Evolutionary conservation across 35 echinoderm and acorn worm species (phyloP), one percentile per base, ranked within the genome.

Genomic region (Apostichopus japonicus): DNA sequence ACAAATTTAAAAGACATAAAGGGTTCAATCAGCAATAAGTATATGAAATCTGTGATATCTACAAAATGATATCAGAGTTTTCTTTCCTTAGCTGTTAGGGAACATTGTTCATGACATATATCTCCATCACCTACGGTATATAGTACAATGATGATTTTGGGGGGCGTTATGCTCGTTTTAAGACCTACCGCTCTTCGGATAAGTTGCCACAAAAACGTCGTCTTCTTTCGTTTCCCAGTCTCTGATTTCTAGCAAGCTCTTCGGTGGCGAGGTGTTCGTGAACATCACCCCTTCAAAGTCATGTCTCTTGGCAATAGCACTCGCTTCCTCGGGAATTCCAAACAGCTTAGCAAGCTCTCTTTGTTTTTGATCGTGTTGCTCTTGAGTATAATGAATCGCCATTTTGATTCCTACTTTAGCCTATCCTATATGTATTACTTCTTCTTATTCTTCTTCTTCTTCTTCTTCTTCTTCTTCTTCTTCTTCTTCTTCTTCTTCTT

Each of bases 161-260:
- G 57, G 57, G 57, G 57, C 57, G 57, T 44, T 44, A 44, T 44
- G 33, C 33, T 44, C 4, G 33, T 44, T 44, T 44, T 44, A 44
- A 11, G n/a, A 75, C 80, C 6, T 84, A 84, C 80, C 80, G 56
- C 80, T 84, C 17, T 84, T 84, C 9, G 80, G 80, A 84, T 56
- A 84, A 10, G 80, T 84, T 3, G 80, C 19, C 19, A 84, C 55
- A 53, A 84, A 84, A 55, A 84, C 19, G 17, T 84, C 80, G 44
- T 84, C 52, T 7, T 55, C 80, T 84, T 33, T 84, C 19, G 80
- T 84, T 10, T 84, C 33, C 80, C 80, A 84, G 13, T 55, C 80
- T 84, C 53, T 84, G 53, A 84, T 56, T 84, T 19, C 80, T 15
- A 7, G 15, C 0, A 84, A n/a, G 22, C n/a, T 84, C 55, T 84